These are phyloP conservation scores for Drosophila nigricruria DNA, from an alignment of 2,888 invertebrate genomes.

Conservation along the genomic window DNA sequence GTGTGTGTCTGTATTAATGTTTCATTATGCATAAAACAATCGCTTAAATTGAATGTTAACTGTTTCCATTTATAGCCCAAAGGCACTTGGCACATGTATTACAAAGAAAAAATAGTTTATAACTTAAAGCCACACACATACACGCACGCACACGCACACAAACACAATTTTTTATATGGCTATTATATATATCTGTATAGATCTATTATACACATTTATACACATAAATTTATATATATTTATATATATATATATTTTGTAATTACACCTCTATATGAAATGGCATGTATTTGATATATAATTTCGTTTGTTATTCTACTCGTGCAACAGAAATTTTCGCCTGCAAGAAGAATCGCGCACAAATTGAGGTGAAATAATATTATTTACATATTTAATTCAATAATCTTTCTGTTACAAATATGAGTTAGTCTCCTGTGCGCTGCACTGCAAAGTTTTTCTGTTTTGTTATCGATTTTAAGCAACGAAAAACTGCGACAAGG, in stretches of 20 bases:
- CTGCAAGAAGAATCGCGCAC: slow-evolving; percentile 29
- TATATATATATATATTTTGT: slow-evolving; percentile 34
- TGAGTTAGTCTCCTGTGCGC: not conserved
- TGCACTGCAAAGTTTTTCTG: slow-evolving; percentile 21
- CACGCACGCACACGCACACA: slow-evolving; percentile 11
- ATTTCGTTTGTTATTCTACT: slow-evolving; percentile 25
- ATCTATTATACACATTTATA: slow-evolving; percentile 14
- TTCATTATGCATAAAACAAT: slow-evolving; percentile 7
- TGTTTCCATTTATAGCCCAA: slow-evolving; percentile 15
- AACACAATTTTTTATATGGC: slow-evolving; percentile 26
- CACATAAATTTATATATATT: slow-evolving; percentile 18
- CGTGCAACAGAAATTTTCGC: slow-evolving; percentile 42
- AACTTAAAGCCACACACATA: slow-evolving; percentile 5
- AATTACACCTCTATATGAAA: slow-evolving; percentile 35
- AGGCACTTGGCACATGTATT: slow-evolving; percentile 20
- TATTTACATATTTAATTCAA: slow-evolving; percentile 19
- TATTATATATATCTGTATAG: slow-evolving; percentile 10
- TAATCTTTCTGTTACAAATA: not conserved
- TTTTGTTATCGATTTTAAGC: slow-evolving; percentile 48
- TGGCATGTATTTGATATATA: slow-evolving; percentile 40
- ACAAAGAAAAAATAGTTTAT: not conserved
- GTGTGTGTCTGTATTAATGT: slow-evolving; percentile 10
- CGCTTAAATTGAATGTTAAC: slow-evolving; percentile 18
- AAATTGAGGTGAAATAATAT: slow-evolving; percentile 20
- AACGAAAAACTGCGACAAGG: slow-evolving; percentile 1